Base-by-base conservation (phyloP, 2,888 invertebrate genomes). In the Ptychoptera albimana region DNA sequence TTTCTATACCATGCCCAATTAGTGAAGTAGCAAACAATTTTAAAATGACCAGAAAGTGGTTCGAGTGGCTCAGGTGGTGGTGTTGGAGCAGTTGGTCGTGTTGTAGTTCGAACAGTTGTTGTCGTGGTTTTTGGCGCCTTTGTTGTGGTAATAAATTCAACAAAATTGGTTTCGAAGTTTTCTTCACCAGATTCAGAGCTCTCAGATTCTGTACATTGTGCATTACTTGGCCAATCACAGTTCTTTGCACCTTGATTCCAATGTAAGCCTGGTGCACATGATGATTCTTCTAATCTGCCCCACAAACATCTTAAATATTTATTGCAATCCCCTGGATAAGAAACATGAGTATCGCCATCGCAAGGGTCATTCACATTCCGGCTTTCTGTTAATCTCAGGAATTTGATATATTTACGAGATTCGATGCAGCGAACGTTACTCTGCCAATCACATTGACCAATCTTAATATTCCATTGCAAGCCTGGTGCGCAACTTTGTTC, bases 1-100 rank as follows among this genome's bases (percentile, higher is more conserved):
- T 77, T 77, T 23, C 88, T 71, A 57, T 88, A 89, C 87, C 89
- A 89, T 1, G 91, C 87, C 91, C 91, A 92, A 59, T 91, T 91
- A 0, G 91, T 89, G 62, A 88, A 91, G 63, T 91, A 91, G 57
- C 89, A 91, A 0, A 89, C 83, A 1, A 89, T 73, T 62, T 86
- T 87, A 60, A 76, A 86, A 47, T 77, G 72, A 13, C 81, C 85
- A 59, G 72, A 65, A 48, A 76, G 60, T 40, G 66, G 74, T 43
- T 63, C 66, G 48, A 68, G 66, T n/a, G 34, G 16, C 13, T 42
- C 42, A 6, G 23, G 8, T 6, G 49, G 46, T 6, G 62, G 56
- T 45, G 56, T 57, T 34, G 60, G 57, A 0, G 60, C 59, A 0
- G 58, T 58, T 8, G 63, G 60, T 43, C 56, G 50, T 2, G 55